These are phyloP conservation scores for Eueides isabella DNA, from an alignment of 1,140 invertebrate species.

Conservation along the genomic window DNA sequence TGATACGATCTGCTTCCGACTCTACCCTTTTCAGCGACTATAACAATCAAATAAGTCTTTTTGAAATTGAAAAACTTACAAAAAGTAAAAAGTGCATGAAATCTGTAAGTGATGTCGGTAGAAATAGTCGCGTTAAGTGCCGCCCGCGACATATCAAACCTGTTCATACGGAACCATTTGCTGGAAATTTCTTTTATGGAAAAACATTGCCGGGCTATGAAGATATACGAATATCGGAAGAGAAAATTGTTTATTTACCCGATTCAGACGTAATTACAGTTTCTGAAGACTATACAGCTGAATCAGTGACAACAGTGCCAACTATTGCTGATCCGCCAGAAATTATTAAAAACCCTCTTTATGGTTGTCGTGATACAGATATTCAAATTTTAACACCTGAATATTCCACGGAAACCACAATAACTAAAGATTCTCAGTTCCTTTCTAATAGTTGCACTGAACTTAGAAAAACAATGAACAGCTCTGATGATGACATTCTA, in stretches of 20 bases:
- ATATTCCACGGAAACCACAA: slow-evolving; percentile 50
- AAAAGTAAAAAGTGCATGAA: slow-evolving; percentile 67
- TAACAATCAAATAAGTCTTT: slow-evolving; percentile 77
- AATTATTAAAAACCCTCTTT: slow-evolving; percentile 69
- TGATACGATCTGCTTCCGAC: slow-evolving; percentile 69
- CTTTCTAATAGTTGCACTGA: slow-evolving; percentile 73
- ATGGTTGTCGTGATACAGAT: slow-evolving; percentile 63
- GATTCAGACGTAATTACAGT: slow-evolving; percentile 71
- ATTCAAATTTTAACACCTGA: slow-evolving; percentile 62
- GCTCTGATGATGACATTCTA: slow-evolving; percentile 56
- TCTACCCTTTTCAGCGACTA: slow-evolving; percentile 82
- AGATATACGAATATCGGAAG: slow-evolving; percentile 61
- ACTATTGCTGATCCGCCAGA: slow-evolving; percentile 69
- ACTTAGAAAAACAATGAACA: slow-evolving; percentile 65
- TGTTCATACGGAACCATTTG: slow-evolving; percentile 69
- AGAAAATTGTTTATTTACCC: slow-evolving; percentile 70
- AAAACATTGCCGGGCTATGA: slow-evolving; percentile 70
- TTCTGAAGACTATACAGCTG: slow-evolving; percentile 63
- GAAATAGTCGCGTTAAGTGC: slow-evolving; percentile 64
- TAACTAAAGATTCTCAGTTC: slow-evolving; percentile 68
- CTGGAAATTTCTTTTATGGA: slow-evolving; percentile 77
- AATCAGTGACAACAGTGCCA: slow-evolving; percentile 59
- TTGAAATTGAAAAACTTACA: slow-evolving; percentile 64
- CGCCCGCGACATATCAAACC: slow-evolving; percentile 63
- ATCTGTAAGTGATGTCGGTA: slow-evolving; percentile 63